A percentile compares a stretch with the other conserved stretches of the same genome.
Evolutionary conservation across 1,140 invertebrate genomes (phyloP).

Genomic region (Drosophila rufa): DNA sequence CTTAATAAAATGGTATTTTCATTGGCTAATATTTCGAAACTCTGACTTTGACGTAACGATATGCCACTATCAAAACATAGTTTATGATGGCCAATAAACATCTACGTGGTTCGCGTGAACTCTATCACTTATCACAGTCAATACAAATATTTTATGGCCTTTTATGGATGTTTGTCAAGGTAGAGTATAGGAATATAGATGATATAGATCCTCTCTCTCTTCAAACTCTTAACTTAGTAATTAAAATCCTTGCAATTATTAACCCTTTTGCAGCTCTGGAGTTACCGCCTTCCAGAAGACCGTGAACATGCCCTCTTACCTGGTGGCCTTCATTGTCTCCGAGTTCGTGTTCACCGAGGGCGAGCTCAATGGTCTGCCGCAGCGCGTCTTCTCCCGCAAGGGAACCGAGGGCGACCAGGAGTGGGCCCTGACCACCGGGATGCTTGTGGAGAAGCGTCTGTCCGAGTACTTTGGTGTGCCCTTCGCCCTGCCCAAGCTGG

Average conservation of each 20-base stretch:
- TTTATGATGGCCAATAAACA: neutral
- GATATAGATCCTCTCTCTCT: too few relatives aligned
- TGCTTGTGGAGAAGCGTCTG: conserved; percentile 70
- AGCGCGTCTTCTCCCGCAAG: conserved; percentile 76
- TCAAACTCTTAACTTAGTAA: neutral
- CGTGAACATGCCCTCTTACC: conserved; percentile 70
- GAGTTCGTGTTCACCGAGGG: conserved; percentile 86
- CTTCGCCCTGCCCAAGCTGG: conserved; percentile 76
- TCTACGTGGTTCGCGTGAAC: neutral
- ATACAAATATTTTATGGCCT: conserved; percentile 2
- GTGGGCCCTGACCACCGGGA: conserved; percentile 73
- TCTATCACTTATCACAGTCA: neutral
- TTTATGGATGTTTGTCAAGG: neutral
- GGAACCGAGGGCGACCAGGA: conserved; percentile 73
- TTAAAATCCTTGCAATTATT: neutral
- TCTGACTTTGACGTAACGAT: neutral
- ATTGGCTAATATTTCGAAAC: neutral
- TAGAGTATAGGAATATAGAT: neutral
- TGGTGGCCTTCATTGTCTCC: conserved; percentile 82
- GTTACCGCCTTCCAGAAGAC: conserved; percentile 62
- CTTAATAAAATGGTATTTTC: too few relatives aligned
- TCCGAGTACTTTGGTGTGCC: conserved; percentile 67
- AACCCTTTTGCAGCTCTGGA: conserved; percentile 40
- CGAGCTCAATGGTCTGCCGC: conserved; percentile 75
- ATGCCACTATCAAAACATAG: neutral